Conservation (phyloP, 2,797 vertebrate genomes). For the Catharus ustulatus region DNA sequence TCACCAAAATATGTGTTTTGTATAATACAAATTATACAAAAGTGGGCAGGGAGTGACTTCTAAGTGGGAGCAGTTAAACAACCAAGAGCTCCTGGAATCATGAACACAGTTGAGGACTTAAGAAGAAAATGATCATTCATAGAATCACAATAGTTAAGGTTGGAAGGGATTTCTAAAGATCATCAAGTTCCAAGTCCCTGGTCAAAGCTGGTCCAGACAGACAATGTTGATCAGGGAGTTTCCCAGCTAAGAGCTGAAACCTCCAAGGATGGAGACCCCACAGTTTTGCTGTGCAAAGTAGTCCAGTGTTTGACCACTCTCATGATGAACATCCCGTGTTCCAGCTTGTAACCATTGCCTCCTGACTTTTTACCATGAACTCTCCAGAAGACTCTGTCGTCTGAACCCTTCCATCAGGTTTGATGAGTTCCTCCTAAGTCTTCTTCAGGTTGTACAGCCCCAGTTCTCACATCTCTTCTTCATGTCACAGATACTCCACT, state of each 20-base stretch:
- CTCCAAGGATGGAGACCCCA: background rate
- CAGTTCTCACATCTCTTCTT: background rate
- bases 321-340: background rate
- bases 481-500: background rate
- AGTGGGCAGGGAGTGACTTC: background rate
- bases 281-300: fast-evolving
- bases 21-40: background rate
- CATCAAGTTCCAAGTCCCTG: background rate
- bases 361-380: background rate
- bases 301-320: background rate
- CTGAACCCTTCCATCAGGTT: background rate
- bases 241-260: background rate
- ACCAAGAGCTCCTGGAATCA: background rate
- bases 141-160: background rate
- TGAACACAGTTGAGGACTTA: background rate
- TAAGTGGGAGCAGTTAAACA: background rate
- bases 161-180: background rate
- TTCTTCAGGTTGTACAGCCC: background rate
- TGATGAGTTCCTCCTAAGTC: background rate
- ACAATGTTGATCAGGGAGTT: background rate
- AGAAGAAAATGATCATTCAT: background rate
- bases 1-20: background rate
- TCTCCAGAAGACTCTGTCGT: background rate
- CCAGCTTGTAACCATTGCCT: background rate
- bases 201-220: background rate